Base-by-base conservation (phyloP, 1,140 invertebrate genomes). In the Odontomachus brunneus region DNA sequence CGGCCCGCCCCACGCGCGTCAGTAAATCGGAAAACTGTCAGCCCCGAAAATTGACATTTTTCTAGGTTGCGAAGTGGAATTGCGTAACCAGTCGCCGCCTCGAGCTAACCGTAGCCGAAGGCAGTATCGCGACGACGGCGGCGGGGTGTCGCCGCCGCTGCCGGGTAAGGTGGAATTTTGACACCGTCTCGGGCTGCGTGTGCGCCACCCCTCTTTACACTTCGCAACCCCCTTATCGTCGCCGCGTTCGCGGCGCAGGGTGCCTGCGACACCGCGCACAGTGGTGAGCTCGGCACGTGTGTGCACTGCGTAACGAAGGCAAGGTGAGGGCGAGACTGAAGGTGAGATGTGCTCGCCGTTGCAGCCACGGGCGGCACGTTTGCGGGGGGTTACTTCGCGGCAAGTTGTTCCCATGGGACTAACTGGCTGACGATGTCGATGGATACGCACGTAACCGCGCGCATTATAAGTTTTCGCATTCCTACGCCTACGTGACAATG, bases 1-100 rank as follows among this genome's bases (percentile, higher is more conserved):
- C n/a, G 33, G 3, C 63, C 29, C 53, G 71, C 57, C 51, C 75
- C 75, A 76, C 85, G 2, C 29, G 29, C 29, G 2, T 5, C 69
- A 69, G 81, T 87, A 89, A 88, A 91, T 89, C 86, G 91, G 89
- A 91, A 90, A 91, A 88, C 87, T 91, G 90, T 91, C 89, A 90
- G 69, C 53, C 80, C 83, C 73, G 76, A 83, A 90, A 91, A 90
- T 88, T 84, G 83, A 82, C 78, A 74, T 82, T 82, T 82, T 82
- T 82, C 78, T 82, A 82, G 57, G 57, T 74, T 49, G 78, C 55
- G 48, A 82, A 59, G 65, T 80, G 71, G 75, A 48, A 65, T 48
- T 38, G 75, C 69, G 65, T 65, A 69, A 44, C 38, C 38, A 11
- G 38, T 44, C 38, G 63, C 24, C 63, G 51, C 75, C 33, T n/a